phyloP scores from a whole-genome alignment of 2,113 vertebrate genomes.

The Notothenia coriiceps region DNA sequence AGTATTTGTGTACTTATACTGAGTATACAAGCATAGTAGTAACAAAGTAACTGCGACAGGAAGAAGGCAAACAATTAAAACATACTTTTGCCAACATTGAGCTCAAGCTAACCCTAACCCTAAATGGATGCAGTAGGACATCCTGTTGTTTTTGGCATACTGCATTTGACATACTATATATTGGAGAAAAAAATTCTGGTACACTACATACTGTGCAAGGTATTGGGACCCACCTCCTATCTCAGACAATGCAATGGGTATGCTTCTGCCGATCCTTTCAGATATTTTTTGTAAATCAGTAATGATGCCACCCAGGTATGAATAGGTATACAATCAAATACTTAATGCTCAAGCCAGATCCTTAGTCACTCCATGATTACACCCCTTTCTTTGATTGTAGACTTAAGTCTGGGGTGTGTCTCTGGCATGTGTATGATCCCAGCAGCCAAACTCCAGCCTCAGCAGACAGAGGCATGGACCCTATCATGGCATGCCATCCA shows the following conservation, averaged over 20 bases:
- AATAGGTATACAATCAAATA: background rate
- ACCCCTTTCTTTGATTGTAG: background rate
- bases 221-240: no score
- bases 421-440: slow-evolving; percentile 26
- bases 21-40: no score
- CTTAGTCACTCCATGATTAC: background rate
- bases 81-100: background rate
- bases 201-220: no score
- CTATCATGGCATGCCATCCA: slow-evolving; percentile 50
- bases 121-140: no score
- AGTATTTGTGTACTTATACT: background rate
- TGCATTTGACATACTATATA: no score
- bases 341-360: background rate
- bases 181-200: no score
- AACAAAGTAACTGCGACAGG: background rate
- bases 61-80: background rate
- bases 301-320: background rate
- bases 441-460: slow-evolving; percentile 14
- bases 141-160: no score
- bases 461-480: slow-evolving; percentile 50
- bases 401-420: slow-evolving; percentile 9
- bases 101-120: background rate
- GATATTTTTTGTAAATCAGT: background rate
- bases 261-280: background rate
- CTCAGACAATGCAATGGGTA: no score